Conservation (phyloP, 2,113 vertebrate species). For the Hypomesus transpacificus region DNA sequence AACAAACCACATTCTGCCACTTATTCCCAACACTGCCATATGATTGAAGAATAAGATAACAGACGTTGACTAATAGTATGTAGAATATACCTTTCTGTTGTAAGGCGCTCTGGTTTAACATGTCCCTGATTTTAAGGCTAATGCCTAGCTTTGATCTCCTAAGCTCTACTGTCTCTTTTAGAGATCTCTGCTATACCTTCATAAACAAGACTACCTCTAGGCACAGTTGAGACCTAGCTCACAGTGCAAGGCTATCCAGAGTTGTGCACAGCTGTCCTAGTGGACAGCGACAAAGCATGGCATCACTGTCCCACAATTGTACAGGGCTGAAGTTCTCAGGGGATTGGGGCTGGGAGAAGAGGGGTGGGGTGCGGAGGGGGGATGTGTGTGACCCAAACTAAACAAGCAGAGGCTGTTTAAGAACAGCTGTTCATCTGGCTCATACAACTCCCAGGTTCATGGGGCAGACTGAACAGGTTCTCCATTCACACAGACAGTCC, state of each 20-base stretch:
- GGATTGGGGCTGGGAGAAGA: no score
- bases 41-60: constrained; percentile 1
- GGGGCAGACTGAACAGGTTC: neutral
- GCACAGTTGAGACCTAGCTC: neutral
- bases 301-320: no score
- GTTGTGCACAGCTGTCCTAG: no score
- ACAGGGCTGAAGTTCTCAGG: no score
- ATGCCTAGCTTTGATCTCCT: constrained; percentile 19
- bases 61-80: no score
- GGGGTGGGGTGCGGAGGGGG: no score
- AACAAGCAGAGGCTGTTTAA: neutral
- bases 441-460: no score
- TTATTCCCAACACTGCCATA: neutral
- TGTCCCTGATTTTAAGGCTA: constrained; percentile 41
- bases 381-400: no score
- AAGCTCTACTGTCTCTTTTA: neutral
- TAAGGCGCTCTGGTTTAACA: constrained; percentile 41
- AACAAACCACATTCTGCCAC: neutral
- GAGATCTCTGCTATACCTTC: no score
- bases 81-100: constrained; percentile 15
- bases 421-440: constrained; percentile 2
- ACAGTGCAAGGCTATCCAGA: no score
- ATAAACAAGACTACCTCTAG: neutral
- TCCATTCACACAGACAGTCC: neutral
- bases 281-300: no score